phyloP scores from a whole-genome alignment of 2,797 vertebrate species.

The Gobionotothen gibberifrons region DNA sequence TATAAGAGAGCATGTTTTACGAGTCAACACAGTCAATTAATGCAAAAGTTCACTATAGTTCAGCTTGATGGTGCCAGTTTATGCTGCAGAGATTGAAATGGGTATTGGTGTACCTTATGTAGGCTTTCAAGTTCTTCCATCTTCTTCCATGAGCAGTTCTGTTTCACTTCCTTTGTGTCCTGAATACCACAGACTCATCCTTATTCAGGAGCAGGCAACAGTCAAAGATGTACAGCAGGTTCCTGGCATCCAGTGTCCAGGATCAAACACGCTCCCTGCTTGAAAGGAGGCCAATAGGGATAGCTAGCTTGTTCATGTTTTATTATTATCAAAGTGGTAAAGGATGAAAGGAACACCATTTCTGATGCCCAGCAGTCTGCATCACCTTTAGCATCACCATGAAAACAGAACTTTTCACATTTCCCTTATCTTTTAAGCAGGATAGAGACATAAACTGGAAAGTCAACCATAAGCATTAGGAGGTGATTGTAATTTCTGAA shows the following conservation, averaged over 20 bases:
- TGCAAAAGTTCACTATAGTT: background rate
- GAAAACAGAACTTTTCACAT: constrained; percentile 5
- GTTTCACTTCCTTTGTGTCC: constrained; percentile 24
- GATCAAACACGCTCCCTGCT: constrained; percentile 63
- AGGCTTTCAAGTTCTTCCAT: constrained; percentile 25
- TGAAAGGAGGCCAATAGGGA: constrained; percentile 47
- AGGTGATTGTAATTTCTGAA: constrained; percentile 1
- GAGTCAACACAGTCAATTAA: background rate
- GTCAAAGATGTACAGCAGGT: constrained; percentile 43
- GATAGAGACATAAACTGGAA: background rate
- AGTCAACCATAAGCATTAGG: background rate
- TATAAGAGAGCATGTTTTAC: constrained; percentile 4
- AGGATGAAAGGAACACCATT: constrained; percentile 49
- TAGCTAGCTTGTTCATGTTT: constrained; percentile 28
- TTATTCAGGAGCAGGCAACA: constrained; percentile 38
- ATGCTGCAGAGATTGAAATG: constrained; percentile 9
- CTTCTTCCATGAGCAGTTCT: constrained; percentile 17
- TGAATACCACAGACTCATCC: constrained; percentile 27
- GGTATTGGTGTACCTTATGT: constrained; percentile 25
- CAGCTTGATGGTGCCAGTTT: background rate
- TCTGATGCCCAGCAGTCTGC: constrained; percentile 24
- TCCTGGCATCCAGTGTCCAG: constrained; percentile 37
- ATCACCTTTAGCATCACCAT: constrained; percentile 26
- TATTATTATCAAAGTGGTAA: constrained; percentile 49
- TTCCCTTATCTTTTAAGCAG: background rate